These are phyloP conservation scores for Cantharis nigra DNA, from an alignment of 2,888 invertebrate species.

Conservation along the genomic window DNA sequence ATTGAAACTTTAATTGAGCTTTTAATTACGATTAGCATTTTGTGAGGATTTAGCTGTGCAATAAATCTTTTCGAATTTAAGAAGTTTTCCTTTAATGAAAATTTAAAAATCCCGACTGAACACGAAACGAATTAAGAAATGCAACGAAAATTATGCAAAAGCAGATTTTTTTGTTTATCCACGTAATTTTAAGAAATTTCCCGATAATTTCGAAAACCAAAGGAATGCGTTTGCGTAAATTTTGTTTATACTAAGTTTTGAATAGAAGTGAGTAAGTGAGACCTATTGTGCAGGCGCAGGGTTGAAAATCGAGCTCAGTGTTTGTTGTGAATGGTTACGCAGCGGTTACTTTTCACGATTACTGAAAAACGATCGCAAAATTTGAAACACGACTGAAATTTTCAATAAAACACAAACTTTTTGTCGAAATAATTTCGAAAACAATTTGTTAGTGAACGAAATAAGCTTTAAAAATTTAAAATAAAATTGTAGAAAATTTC, in stretches of 20 bases:
- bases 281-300: constrained; percentile 23
- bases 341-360: constrained; percentile 1
- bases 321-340: constrained; percentile 10
- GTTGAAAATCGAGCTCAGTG: constrained; percentile 8
- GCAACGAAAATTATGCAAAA: background rate
- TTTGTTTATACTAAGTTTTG: background rate
- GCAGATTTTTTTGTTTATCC: background rate
- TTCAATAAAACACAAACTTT: background rate
- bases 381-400: background rate
- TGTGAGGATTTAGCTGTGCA: background rate
- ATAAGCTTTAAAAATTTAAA: background rate
- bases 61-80: background rate
- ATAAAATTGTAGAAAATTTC: background rate
- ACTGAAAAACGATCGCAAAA: background rate
- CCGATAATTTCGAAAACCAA: background rate
- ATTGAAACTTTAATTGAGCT: background rate
- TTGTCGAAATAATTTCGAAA: background rate
- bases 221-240: background rate
- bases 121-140: background rate
- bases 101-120: background rate
- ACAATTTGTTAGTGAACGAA: background rate
- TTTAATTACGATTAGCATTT: background rate
- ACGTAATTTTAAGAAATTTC: background rate
- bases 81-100: background rate
- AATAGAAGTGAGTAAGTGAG: constrained; percentile 10